Conservation (phyloP, 2,888 invertebrate species). For the Caenorhabditis imperialis region DNA sequence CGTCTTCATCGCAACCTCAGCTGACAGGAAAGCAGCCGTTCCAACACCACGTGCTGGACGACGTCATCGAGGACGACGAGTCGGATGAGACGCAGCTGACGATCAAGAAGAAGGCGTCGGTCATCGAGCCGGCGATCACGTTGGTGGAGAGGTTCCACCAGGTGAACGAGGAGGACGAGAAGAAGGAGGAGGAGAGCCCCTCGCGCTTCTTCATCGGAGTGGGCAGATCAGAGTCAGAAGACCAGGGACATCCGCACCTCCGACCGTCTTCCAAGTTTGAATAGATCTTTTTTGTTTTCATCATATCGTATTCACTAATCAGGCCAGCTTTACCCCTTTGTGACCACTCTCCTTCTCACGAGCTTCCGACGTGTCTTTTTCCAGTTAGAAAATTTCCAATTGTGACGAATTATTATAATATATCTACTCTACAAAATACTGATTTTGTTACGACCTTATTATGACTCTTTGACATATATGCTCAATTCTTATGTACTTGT, state of each 20-base stretch:
- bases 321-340: conserved; percentile 6
- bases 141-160: conserved; percentile 44
- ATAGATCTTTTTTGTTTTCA: conserved; percentile 1
- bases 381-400: not conserved
- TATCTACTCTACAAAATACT: conserved; percentile 15
- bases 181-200: conserved; percentile 13
- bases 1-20: conserved; percentile 36
- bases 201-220: conserved; percentile 57
- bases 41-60: conserved; percentile 62
- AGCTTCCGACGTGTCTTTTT: conserved; percentile 5
- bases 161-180: conserved; percentile 9
- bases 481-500: conserved; percentile 37
- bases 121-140: conserved; percentile 52
- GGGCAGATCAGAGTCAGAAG: conserved; percentile 49
- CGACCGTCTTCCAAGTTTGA: conserved; percentile 44
- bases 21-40: conserved; percentile 45
- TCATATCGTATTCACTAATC: conserved; percentile 3
- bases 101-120: conserved; percentile 38
- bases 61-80: conserved; percentile 63
- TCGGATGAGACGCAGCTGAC: conserved; percentile 49
- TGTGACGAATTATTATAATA: not conserved
- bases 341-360: not conserved
- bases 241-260: conserved; percentile 48
- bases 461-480: conserved; percentile 11
- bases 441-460: conserved; percentile 23